Evolutionary conservation across 92 coral and sea anemone species (phyloP).

Genomic region (Zoanthus sociatus): DNA sequence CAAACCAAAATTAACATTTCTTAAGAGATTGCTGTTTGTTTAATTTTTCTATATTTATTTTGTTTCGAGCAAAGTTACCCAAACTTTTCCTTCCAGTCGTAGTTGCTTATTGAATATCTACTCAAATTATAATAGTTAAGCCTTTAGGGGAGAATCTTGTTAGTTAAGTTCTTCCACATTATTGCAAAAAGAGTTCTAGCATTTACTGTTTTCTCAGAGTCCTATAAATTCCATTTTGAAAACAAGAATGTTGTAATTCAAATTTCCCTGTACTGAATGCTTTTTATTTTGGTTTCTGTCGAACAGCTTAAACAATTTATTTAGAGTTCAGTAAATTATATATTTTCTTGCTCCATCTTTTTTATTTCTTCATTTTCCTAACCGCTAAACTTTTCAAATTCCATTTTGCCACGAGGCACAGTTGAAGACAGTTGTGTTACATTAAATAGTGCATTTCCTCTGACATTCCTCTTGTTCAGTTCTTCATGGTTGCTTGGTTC

Average conservation of each 20-base stretch:
- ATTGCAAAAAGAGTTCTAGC: background rate
- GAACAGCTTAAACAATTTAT: slow-evolving; percentile 6
- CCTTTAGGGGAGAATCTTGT: background rate
- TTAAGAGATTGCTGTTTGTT: background rate
- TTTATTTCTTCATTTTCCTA: slow-evolving; percentile 3
- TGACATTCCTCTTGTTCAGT: background rate
- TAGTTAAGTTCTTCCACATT: background rate
- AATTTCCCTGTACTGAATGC: background rate
- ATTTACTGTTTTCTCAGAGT: slow-evolving; percentile 11
- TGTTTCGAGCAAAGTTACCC: slow-evolving; percentile 7
- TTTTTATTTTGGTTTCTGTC: slow-evolving; percentile 28
- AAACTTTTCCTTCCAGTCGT: slow-evolving; percentile 1
- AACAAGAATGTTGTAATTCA: slow-evolving; percentile 11
- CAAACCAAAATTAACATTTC: slow-evolving; percentile 18
- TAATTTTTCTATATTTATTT: slow-evolving; percentile 15
- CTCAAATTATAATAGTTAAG: slow-evolving; percentile 1
- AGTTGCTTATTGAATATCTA: background rate
- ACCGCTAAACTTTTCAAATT: background rate
- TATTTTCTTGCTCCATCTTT: background rate
- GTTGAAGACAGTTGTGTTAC: slow-evolving; percentile 35
- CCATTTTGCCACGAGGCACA: background rate
- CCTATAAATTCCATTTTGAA: background rate
- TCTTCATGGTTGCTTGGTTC: slow-evolving; percentile 38
- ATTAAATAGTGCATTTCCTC: slow-evolving; percentile 3
- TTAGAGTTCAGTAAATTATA: background rate